Base-by-base conservation (phyloP, 2,113 vertebrate genomes). In the Amphilophus citrinellus region DNA sequence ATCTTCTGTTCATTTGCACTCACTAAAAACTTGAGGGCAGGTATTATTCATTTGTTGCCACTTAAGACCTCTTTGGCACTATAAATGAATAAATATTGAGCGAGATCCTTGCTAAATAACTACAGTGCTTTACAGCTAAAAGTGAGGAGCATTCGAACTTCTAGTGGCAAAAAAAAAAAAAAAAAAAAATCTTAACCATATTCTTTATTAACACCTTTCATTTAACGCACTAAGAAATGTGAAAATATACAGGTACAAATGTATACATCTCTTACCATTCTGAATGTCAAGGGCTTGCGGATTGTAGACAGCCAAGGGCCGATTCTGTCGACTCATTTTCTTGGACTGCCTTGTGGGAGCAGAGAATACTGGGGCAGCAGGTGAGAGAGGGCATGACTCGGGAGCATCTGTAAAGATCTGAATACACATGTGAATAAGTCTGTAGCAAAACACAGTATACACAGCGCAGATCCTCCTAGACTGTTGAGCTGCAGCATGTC, bases 241-340 rank as follows among this genome's bases (percentile, higher is more conserved):
- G 27, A 61, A 81, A 66, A 73, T 35, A 77, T 30, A 30, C 59
- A 83, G 58, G 42, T 77, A 77, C 68, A 77, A 30, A 32, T 50
- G 44, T 79, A 50, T 30, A 50, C 7, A 13, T 42, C 18, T 77
- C 97, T 93, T 97, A 99, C 98, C 98, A 88, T 96, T 96, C 91
- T 98, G 97, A 87, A 98, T 94, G 92, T 99, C 97, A 65, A 98
- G 94, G 85, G 96, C 96, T 88, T 95, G 92, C 17, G 98, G 97
- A 93, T 99, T 99, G 95, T 99, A 99, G 77, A 99, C 98, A 76
- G 98, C 98, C 91, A 99, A 90, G 1, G 98, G 98, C 85, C 98
- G 96, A 94, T 94, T 98, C 84, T 94, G 97, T 84, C 97, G 97
- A 84, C 91, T 97, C 85, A 95, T 94, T 94, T 97, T 97, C 96